Evolutionary conservation across 2,888 invertebrate species (phyloP).

Genomic region (Yponomeuta evonymella): DNA sequence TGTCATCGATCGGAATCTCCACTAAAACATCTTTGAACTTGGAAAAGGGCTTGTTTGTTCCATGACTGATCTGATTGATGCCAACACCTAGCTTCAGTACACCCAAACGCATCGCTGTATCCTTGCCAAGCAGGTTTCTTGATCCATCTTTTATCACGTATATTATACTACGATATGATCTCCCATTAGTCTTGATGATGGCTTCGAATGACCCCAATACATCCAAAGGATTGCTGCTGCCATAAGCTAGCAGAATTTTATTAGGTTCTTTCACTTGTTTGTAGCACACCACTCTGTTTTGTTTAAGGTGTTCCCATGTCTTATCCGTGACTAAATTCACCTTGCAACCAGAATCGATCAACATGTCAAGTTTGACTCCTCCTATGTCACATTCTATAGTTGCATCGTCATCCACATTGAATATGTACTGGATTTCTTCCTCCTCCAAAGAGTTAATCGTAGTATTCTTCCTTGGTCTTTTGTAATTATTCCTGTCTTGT

Average conservation of each 20-base stretch:
- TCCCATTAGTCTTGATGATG: not conserved
- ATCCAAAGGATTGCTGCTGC: constrained; percentile 17
- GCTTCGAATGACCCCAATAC: constrained; percentile 13
- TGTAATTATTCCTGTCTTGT: not conserved
- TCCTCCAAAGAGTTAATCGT: not conserved
- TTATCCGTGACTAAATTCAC: constrained; percentile 22
- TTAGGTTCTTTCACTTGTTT: constrained; percentile 15
- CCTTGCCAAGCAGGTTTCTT: constrained; percentile 12
- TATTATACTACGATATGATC: not conserved
- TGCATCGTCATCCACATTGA: constrained; percentile 22
- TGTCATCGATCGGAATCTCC: constrained; percentile 21
- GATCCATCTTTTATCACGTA: constrained; percentile 11
- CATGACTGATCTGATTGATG: constrained; percentile 14
- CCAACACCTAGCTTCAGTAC: constrained; percentile 12
- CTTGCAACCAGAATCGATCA: constrained; percentile 27
- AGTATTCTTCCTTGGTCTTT: not conserved
- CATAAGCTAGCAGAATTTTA: constrained; percentile 20
- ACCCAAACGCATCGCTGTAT: constrained; percentile 10
- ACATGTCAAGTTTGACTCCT: constrained; percentile 25
- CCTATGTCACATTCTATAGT: constrained; percentile 25
- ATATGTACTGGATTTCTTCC: constrained; percentile 20
- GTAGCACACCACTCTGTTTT: not conserved
- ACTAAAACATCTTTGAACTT: constrained; percentile 18
- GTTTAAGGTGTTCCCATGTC: constrained; percentile 15
- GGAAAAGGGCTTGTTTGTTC: no score